Evolutionary conservation across 2,888 invertebrate species (phyloP), one percentile per base, ranked within the genome.

Genomic region (Nebria brevicollis): DNA sequence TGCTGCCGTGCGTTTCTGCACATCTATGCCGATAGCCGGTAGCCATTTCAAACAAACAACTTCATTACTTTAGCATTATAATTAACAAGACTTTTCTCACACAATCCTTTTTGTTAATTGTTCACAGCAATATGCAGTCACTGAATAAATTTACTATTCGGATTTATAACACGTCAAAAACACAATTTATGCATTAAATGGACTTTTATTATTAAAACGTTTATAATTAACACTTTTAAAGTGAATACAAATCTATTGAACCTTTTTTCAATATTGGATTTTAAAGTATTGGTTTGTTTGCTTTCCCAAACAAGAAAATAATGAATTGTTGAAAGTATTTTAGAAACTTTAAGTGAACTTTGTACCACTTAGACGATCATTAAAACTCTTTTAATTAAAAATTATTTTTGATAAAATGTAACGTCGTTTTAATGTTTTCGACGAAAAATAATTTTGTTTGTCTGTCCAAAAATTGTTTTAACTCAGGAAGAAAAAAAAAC

Each of bases 321-420:
- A 54, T 54, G 54, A 54, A 54, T 54, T 54, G 54, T 54, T 54
- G 8, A 54, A 70, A 20, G 66, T 66, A 66, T 25, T 66, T n/a
- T 25, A 34, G 25, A 70, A 70, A 70, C 25, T 34, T 70, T 70
- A 70, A 70, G 70, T 11, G 3, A 8, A 34, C 13, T 70, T 26
- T 26, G 70, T 13, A 25, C 70, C 34, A 26, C 8, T 70, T 70
- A 70, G 25, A 25, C 1, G 70, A 25, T 70, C 70, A 70, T 70
- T 70, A 70, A 70, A 70, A 70, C 70, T 70, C 70, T 70, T 70
- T 54, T 70, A 70, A 70, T 70, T 70, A 70, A 70, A 70, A 70
- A 70, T 70, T 70, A 70, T 70, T 54, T 70, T 25, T 26, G 70
- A 70, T 70, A 70, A 70, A 7, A 15, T 7, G 25, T 4, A 11